Percentiles rank a stretch among this genome's conserved stretches.
These are phyloP conservation scores for Heteractis magnifica DNA, from an alignment of 92 coral and sea anemone genomes.

Conservation along the genomic window DNA sequence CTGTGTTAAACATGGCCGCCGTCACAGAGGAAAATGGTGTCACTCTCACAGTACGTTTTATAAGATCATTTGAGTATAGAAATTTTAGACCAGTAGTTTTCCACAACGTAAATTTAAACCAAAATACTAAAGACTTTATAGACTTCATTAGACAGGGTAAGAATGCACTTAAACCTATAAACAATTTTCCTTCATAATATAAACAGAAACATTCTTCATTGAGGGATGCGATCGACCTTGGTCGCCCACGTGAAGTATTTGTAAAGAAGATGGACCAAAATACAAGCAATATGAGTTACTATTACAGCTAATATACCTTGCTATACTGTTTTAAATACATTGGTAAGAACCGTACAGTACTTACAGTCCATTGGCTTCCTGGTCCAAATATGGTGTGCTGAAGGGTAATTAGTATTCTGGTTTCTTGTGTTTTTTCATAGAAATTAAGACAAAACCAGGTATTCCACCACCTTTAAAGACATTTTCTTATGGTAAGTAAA, in stretches of 20 bases:
- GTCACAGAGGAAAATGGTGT: not conserved
- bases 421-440: constrained; percentile 25
- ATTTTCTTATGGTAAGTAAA: constrained; percentile 67
- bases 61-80: constrained; percentile 94
- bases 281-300: too few species aligned
- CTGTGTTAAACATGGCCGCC: constrained; percentile 52
- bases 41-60: constrained; percentile 81
- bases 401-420: not conserved
- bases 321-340: too few species aligned
- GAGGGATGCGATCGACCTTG: too few species aligned
- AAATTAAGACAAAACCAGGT: constrained; percentile 52
- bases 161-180: not conserved
- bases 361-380: not conserved
- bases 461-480: constrained; percentile 75
- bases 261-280: too few species aligned
- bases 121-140: constrained; percentile 69
- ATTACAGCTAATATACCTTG: too few species aligned
- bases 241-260: too few species aligned
- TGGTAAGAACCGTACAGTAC: not conserved
- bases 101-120: constrained; percentile 65
- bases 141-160: constrained; percentile 62
- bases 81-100: constrained; percentile 74
- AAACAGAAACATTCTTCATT: not conserved
- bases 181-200: not conserved
- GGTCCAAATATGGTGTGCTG: not conserved